Evolutionary conservation across 2,797 vertebrate species (phyloP).

Genomic region (Crypturellus tataupa): DNA sequence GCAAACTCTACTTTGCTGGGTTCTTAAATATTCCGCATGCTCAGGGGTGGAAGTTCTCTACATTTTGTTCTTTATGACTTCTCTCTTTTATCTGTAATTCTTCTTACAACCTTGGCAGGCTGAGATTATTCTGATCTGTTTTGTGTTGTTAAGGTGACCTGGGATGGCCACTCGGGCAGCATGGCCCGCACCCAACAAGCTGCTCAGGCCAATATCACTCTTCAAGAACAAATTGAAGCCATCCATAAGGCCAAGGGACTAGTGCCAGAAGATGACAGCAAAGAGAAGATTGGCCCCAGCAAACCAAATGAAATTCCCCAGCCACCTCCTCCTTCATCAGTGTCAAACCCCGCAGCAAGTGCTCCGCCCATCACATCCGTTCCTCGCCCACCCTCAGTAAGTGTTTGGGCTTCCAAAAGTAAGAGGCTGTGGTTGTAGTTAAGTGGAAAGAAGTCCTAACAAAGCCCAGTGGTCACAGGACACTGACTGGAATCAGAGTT

Average conservation of each 20-base stretch:
- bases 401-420: neutral
- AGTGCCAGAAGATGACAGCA: conserved; percentile 96
- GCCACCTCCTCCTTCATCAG: conserved; percentile 83
- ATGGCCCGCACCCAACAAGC: conserved; percentile 99
- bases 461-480: neutral
- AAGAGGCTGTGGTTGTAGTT: neutral
- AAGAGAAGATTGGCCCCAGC: conserved; percentile 98
- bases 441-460: neutral
- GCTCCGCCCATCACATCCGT: conserved; percentile 83
- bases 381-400: conserved; percentile 88
- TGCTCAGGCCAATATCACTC: conserved; percentile 97
- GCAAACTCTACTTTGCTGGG: neutral
- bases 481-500: neutral
- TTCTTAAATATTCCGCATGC: neutral
- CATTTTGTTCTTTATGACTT: neutral
- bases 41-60: neutral
- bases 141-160: conserved; percentile 88
- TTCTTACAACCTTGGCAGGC: neutral
- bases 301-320: conserved; percentile 92
- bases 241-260: conserved; percentile 99
- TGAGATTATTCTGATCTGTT: neutral
- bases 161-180: conserved; percentile 98
- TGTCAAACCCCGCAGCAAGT: conserved; percentile 84
- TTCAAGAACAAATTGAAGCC: conserved; percentile 99
- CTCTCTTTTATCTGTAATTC: neutral